Evolutionary conservation across 2,888 invertebrate genomes (phyloP).

Genomic region (Pandemis cinnamomeana): DNA sequence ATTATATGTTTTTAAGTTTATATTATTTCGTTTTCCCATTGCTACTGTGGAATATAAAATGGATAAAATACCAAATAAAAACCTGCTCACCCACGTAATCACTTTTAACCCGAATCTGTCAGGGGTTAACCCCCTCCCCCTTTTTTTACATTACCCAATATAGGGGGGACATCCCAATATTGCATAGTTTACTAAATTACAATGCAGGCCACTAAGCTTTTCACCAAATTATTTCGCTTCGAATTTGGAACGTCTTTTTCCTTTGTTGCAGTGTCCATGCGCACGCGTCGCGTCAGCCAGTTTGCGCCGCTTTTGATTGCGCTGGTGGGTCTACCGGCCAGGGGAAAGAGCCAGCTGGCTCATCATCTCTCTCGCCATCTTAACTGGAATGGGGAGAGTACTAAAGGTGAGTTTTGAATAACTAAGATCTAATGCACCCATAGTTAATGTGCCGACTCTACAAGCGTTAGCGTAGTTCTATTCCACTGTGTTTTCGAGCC

Average conservation of each 20-base stretch:
- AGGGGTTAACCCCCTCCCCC: too few species aligned
- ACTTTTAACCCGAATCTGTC: too few species aligned
- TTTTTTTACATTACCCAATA: too few species aligned
- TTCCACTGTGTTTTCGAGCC: too few species aligned
- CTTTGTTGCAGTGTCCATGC: constrained; percentile 76
- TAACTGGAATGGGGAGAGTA: constrained; percentile 95
- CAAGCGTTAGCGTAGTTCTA: too few species aligned
- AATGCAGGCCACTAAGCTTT: not conserved
- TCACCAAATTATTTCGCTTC: not conserved
- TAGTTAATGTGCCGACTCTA: too few species aligned
- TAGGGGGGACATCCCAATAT: too few species aligned
- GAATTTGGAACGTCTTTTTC: constrained; percentile 13
- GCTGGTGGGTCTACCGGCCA: constrained; percentile 95
- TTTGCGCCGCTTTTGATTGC: constrained; percentile 91
- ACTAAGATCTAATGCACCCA: not conserved
- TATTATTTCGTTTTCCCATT: not conserved
- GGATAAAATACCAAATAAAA: not conserved
- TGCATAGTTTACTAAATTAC: too few species aligned
- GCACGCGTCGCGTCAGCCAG: constrained; percentile 77
- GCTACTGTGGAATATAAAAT: not conserved
- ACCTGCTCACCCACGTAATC: too few species aligned
- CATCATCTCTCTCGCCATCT: constrained; percentile 94
- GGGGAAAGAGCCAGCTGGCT: constrained; percentile 96
- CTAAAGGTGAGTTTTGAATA: constrained; percentile 86
- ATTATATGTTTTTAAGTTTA: too few species aligned